A percentile compares a stretch with the other conserved stretches of the same genome.
These are phyloP conservation scores for Drosophila anceps DNA, from an alignment of 2,888 invertebrate genomes.

Conservation along the genomic window DNA sequence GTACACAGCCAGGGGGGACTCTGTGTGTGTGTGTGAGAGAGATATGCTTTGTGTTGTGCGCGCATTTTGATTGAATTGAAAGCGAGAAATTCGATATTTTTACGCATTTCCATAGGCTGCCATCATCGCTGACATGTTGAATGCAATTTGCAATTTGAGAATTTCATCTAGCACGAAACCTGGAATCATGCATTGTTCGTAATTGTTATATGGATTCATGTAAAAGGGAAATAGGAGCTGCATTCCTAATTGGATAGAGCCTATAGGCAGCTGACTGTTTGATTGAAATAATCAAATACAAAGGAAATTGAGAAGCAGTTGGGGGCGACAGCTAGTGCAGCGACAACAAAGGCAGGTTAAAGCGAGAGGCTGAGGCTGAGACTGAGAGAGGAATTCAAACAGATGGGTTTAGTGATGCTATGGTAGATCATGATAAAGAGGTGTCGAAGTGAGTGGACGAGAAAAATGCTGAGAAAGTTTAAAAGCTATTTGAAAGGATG, in stretches of 20 bases:
- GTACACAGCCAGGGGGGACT: neutral
- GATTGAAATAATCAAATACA: neutral
- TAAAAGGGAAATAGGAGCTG: neutral
- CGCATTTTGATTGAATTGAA: conserved; percentile 4
- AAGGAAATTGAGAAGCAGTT: neutral
- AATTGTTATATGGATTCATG: conserved; percentile 2
- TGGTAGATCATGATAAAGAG: neutral
- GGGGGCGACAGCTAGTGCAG: neutral
- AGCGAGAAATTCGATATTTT: neutral
- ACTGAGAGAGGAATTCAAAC: neutral
- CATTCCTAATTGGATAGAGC: neutral
- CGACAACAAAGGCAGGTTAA: neutral
- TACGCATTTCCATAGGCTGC: neutral
- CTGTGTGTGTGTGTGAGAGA: neutral
- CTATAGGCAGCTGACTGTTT: neutral
- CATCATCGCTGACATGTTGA: conserved; percentile 1
- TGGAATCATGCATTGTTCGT: neutral
- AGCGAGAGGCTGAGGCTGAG: neutral
- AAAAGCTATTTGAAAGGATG: no score
- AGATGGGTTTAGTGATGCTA: neutral
- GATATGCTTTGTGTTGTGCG: neutral
- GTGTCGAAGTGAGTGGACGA: neutral
- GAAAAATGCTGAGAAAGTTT: neutral
- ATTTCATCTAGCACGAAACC: neutral
- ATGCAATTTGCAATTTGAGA: conserved; percentile 7